These are phyloP conservation scores for Hipposideros larvatus DNA, from an alignment of 2,797 vertebrate species.

Conservation along the genomic window DNA sequence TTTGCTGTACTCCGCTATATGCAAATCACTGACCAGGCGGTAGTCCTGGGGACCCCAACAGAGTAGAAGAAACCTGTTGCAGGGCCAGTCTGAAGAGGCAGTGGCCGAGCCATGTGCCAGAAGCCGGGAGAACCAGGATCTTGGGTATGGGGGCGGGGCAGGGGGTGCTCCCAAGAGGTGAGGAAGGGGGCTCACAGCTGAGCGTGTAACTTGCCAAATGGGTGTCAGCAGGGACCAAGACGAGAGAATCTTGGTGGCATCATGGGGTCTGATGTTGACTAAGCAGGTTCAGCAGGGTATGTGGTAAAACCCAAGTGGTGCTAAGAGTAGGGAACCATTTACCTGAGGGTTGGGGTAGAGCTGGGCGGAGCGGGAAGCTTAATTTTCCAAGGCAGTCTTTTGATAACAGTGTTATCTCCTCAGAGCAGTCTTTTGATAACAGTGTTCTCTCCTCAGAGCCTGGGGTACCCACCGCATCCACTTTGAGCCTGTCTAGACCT, in stretches of 20 bases:
- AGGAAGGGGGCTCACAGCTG: neutral
- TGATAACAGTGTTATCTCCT: neutral
- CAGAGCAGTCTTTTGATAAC: neutral
- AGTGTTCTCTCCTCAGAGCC: neutral
- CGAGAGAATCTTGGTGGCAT: neutral
- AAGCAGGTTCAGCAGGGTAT: rapidly evolving
- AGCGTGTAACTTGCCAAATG: neutral
- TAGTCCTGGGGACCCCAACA: neutral
- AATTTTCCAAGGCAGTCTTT: neutral
- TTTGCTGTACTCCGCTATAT: neutral
- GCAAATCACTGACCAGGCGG: neutral
- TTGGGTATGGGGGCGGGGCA: neutral
- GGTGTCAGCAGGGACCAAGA: neutral
- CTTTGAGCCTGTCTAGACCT: neutral
- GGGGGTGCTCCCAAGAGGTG: neutral
- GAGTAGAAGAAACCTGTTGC: neutral
- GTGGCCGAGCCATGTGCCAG: neutral
- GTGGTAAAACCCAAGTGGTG: rapidly evolving
- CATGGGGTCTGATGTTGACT: rapidly evolving
- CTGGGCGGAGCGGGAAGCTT: neutral
- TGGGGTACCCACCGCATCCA: neutral
- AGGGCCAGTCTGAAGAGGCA: neutral
- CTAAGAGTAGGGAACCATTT: neutral
- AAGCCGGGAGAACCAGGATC: neutral
- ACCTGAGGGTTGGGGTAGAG: neutral